Base-by-base conservation (phyloP, 2,797 vertebrate species). In the Hydrolagus colliei region DNA sequence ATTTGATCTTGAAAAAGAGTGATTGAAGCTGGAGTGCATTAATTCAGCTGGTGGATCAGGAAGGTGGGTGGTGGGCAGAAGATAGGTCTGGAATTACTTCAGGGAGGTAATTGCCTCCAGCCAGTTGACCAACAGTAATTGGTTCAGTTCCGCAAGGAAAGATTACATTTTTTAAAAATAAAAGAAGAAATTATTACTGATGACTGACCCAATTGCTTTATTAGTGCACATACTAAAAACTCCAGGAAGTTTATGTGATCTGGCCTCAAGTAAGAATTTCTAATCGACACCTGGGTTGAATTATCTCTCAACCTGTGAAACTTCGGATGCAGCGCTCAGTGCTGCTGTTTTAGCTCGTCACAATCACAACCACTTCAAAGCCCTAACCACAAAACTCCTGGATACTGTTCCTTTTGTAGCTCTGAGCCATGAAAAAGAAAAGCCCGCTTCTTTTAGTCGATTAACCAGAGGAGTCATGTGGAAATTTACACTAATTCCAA, bases 401-500 rank as follows among this genome's bases (percentile, higher is more conserved):
- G 65, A 84, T 68, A 71, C 79, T 71, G 62, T 84, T 71, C 79
- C 79, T 84, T 84, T 71, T 71, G 79, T 84, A 68, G 65, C 79
- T 52, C 18, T n/a, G 79, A 68, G 79, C 65, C 65, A 32, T 84
- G 71, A 72, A n/a, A 41, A 68, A 84, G 71, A 71, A 41, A 71
- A 8, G 79, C 41, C 65, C 65, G 41, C 32, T 87, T 89, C 86
- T 82, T 73, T 86, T 59, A 77, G 85, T 22, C 68, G 73, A 79
- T 65, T 87, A 72, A 73, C 82, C 52, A 72, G 85, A 86, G 72
- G 87, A 88, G 86, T 80, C 80, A 73, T 16, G 5, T 74, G 20
- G 72, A 85, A 86, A 86, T 86, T 88, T 87, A 86, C 20, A 86
- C 59, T 68, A 86, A 86, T 41, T 65, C 14, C n/a, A 86, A n/a